Base-by-base conservation (phyloP, 2,113 vertebrate genomes). In the Alces alces region DNA sequence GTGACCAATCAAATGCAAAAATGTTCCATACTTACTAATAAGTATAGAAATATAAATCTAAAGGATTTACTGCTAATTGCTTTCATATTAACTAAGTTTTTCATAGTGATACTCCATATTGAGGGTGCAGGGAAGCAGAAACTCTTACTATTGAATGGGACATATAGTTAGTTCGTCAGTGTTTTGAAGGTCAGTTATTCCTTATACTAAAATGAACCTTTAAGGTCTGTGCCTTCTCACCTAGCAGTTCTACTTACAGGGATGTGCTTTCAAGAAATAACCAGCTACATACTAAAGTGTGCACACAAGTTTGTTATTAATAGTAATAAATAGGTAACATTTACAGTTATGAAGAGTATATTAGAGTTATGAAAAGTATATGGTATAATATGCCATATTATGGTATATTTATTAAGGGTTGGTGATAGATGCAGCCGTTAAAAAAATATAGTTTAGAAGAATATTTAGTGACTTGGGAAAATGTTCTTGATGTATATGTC, bases 161-260 rank as follows among this genome's bases (percentile, higher is more conserved):
- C 73, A 57, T 70, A 25, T 12, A 50, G 47, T 12, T n/a, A 91
- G 33, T 17, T 94, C 43, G 78, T 52, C 54, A 86, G 39, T 86
- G 15, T 93, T 97, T 95, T 91, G 28, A 82, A 90, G 21, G 15
- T 93, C 50, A 92, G n/a, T 95, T 96, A 60, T 92, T 95, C 30
- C 94, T 94, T 92, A 16, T 92, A 52, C 58, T 80, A 64, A 58
- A 89, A 96, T 92, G 23, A 94, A 92, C 16, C 61, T 84, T 76
- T 82, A 89, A 83, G 36, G 6, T 86, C 89, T 52, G 61, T 91
- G n/a, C 21, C n/a, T 78, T 92, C n/a, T 89, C n/a, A 93, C 23
- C 27, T 64, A 76, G 25, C 9, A 86, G 6, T 92, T 92, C 16
- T 36, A n/a, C 2, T 91, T 90, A 66, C 85, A 93, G 82, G n/a